Base-by-base conservation (phyloP, 2,797 vertebrate genomes). In the Meda fulgida region DNA sequence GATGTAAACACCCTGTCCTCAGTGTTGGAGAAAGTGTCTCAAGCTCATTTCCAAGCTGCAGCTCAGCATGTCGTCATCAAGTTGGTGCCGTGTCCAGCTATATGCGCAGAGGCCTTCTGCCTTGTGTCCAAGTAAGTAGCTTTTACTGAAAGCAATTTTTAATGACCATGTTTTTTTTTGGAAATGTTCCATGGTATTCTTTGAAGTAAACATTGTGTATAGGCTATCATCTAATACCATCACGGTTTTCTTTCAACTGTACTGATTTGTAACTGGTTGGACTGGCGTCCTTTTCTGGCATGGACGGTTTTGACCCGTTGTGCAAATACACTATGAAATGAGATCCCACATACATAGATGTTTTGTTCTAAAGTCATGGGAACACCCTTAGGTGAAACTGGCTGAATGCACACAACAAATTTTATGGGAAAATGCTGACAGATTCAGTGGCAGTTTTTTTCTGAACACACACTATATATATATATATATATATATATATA, bases 81-180 rank as follows among this genome's bases (percentile, higher is more conserved):
- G 83, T 94, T 98, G 66, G 97, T 99, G 90, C 94, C 97, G 3
- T 99, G 98, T 91, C 98, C 97, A 1, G 96, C 97, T 7, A 96
- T 99, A 90, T 99, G 98, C 43, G 96, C 97, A 0, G 96, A 98
- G 82, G 98, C 98, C 85, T 99, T 98, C 94, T 97, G 97, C 1
- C 95, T 99, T 71, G 96, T 99, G 90, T 98, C 98, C 85, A 97
- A 97, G 98, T 99, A 93, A 97, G 97, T 94, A 43, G 19, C 58
- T 29, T 16, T 36, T 82, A 13, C 18, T 66, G 34, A n/a, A 78
- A 46, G 66, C 14, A 26, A 69, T 48, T 55, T 38, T 53, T 53
- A 80, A 67, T 51, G 19, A 38, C 9, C 29, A 40, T 29, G 36
- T n/a, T 29, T 72, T 11, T 63, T 58, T 70, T 70, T 21, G 48